Base-by-base conservation (phyloP, 2,888 invertebrate species). In the Leptothorax acervorum region DNA sequence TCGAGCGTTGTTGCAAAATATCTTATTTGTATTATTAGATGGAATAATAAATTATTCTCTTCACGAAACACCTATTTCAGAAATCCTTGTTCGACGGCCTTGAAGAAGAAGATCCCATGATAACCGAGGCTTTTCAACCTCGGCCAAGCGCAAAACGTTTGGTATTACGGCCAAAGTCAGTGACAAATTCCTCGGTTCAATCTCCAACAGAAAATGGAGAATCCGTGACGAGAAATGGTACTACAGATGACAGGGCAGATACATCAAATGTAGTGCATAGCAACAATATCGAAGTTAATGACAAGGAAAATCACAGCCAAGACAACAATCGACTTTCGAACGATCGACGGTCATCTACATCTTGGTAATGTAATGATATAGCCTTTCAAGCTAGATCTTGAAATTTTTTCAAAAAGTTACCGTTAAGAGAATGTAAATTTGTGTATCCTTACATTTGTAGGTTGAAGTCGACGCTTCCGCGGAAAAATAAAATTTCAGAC, bases 1-100 rank as follows among this genome's bases (percentile, higher is more conserved):
- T 71, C 0, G 2, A 53, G 53, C 3, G 2, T 70, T 6, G 8
- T 35, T 8, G 4, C 12, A 70, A 70, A 51, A n/a, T 42, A 73
- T 57, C 3, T 23, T 0, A 51, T 70, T 51, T 23, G 3, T 63
- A 57, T 18, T 57, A 55, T 23, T 55, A 12, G 11, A 39, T 18
- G 1, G 9, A 39, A 39, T 28, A 28, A 18, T 66, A 76, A 39
- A 65, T 51, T 39, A 39, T 65, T 53, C 3, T 76, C 39, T 39
- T 18, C 1, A 42, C 4, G 5, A 48, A 75, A 55, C 18, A 31
- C 4, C 2, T 53, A 18, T 73, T 87, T 3, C 85, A 97, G 96
- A 97, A 97, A 94, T 97, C 97, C 0, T 94, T 99, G 0, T 99
- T 99, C 94, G 98, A 98, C 92, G 98, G 98, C 0, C 95, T 98